Evolutionary conservation across 2,888 invertebrate genomes (phyloP).

Genomic region (Clostera curtula): DNA sequence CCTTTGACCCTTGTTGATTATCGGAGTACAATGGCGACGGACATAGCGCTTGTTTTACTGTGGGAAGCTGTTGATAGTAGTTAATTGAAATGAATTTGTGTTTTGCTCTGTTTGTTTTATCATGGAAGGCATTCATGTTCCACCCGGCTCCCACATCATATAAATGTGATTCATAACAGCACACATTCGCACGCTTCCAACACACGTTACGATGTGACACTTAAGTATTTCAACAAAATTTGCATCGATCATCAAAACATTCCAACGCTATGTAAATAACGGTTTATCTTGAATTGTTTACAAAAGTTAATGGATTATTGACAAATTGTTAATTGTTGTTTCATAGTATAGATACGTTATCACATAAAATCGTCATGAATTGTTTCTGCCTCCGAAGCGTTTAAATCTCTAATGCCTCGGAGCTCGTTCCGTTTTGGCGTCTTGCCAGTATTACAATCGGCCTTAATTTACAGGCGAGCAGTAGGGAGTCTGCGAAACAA

Average conservation of each 20-base stretch:
- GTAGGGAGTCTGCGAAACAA: slow-evolving; percentile 30
- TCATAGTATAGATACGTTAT: slow-evolving; percentile 20
- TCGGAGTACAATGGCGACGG: slow-evolving; percentile 40
- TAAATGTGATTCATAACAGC: too few species aligned
- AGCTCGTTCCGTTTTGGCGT: slow-evolving; percentile 36
- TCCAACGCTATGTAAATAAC: too few species aligned
- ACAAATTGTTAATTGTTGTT: too few species aligned
- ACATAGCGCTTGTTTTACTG: slow-evolving; percentile 39
- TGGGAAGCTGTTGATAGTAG: slow-evolving; percentile 33
- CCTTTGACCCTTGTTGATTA: slow-evolving; percentile 47
- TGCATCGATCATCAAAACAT: too few species aligned
- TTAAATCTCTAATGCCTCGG: slow-evolving; percentile 40
- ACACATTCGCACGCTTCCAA: too few species aligned
- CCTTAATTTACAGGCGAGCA: slow-evolving; percentile 42
- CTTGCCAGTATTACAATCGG: slow-evolving; percentile 41
- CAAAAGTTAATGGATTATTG: too few species aligned
- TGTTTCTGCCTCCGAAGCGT: slow-evolving; percentile 21
- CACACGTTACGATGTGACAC: too few species aligned
- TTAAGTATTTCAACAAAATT: too few species aligned
- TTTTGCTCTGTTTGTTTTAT: slow-evolving; percentile 27
- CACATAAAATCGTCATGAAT: slow-evolving; percentile 17
- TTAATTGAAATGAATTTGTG: slow-evolving; percentile 42
- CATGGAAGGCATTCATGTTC: slow-evolving; percentile 22
- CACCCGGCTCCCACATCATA: slow-evolving; percentile 9
- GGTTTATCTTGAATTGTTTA: too few species aligned